Percentiles rank a stretch among this genome's conserved stretches.
Evolutionary conservation across 2,113 vertebrate genomes (phyloP).

Genomic region (Nothobranchius kuhntae): DNA sequence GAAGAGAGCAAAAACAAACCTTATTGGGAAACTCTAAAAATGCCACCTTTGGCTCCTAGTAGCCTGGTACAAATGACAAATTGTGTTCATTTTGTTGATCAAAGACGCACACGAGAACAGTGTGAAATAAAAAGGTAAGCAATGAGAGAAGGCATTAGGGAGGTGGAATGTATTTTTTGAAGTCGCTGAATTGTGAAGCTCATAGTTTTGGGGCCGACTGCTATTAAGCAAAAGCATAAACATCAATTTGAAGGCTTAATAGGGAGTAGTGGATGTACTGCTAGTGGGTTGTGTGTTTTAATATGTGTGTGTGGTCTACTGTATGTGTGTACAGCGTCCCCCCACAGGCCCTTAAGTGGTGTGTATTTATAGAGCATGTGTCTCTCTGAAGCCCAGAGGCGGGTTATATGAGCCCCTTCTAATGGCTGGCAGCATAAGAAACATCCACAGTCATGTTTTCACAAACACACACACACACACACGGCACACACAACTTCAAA

Average conservation of each 20-base stretch:
- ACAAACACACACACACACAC: slow-evolving; percentile 58
- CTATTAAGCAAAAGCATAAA: slow-evolving; percentile 65
- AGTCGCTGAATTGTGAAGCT: slow-evolving; percentile 33
- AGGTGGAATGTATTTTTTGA: slow-evolving; percentile 38
- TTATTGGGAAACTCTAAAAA: slow-evolving; percentile 42
- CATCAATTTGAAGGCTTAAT: slow-evolving; percentile 70
- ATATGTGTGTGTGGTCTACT: slow-evolving; percentile 26
- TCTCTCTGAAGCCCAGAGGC: slow-evolving; percentile 70
- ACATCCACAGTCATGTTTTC: slow-evolving; percentile 71
- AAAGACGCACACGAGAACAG: slow-evolving; percentile 33
- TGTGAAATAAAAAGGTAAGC: slow-evolving; percentile 42
- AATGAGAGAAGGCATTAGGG: slow-evolving; percentile 18
- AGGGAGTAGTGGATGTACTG: slow-evolving; percentile 49
- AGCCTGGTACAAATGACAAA: slow-evolving; percentile 30
- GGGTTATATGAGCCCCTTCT: slow-evolving; percentile 78
- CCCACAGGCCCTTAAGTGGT: slow-evolving; percentile 80
- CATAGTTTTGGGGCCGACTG: slow-evolving; percentile 31
- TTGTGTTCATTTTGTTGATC: slow-evolving; percentile 50
- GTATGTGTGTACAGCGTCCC: slow-evolving; percentile 48
- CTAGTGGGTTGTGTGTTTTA: slow-evolving; percentile 32
- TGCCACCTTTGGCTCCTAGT: slow-evolving; percentile 21
- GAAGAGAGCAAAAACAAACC: slow-evolving; percentile 39
- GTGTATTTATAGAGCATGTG: slow-evolving; percentile 79
- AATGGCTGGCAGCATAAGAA: slow-evolving; percentile 73
- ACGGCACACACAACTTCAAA: not conserved